Conservation (phyloP, 2,888 invertebrate genomes). For the Busseola fusca region DNA sequence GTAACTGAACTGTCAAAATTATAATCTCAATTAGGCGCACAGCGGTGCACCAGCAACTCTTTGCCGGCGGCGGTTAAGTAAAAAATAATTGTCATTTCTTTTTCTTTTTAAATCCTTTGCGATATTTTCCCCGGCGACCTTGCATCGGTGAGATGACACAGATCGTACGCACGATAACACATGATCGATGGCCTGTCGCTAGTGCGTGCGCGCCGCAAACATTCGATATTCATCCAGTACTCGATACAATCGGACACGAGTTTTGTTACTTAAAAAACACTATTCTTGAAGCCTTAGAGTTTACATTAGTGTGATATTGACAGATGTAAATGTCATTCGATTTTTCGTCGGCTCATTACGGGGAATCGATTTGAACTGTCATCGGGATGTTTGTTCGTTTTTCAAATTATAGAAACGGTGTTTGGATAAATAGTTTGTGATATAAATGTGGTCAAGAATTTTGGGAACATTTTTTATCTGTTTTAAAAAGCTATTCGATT, state of each 20-base stretch:
- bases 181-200: conserved; percentile 77
- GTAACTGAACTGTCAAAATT: conserved; percentile 51
- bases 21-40: conserved; percentile 49
- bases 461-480: conserved; percentile 16
- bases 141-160: conserved; percentile 72
- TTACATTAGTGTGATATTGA: conserved; percentile 59
- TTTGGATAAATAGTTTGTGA: conserved; percentile 55
- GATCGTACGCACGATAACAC: conserved; percentile 72
- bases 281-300: conserved; percentile 59
- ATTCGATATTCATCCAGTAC: conserved; percentile 65
- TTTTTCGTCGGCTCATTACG: conserved; percentile 71
- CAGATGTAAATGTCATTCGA: conserved; percentile 67
- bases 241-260: conserved; percentile 67
- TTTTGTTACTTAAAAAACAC: conserved; percentile 62
- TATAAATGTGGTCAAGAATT: conserved; percentile 42
- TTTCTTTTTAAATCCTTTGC: conserved; percentile 41
- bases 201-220: conserved; percentile 67
- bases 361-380: conserved; percentile 72
- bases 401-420: conserved; percentile 57
- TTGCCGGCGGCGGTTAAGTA: conserved; percentile 44
- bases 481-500: conserved; percentile 11
- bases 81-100: conserved; percentile 46
- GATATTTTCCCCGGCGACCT: conserved; percentile 69
- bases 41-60: conserved; percentile 37
- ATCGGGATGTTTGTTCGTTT: conserved; percentile 63